Evolutionary conservation across 2,797 vertebrate species (phyloP).

Genomic region (Peromyscus eremicus): DNA sequence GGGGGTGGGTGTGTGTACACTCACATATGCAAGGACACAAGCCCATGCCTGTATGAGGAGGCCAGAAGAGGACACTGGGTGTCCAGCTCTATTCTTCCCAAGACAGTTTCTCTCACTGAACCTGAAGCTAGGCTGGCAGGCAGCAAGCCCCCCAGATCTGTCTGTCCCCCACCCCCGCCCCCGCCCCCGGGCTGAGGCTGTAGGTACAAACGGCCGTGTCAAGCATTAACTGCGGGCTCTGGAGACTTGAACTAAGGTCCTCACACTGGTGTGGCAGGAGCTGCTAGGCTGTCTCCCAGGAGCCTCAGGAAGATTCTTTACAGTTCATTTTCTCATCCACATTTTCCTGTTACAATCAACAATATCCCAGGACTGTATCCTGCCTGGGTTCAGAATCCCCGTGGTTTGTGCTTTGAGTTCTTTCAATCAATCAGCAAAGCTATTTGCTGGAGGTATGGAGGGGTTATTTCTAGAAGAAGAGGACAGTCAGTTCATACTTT

Average conservation of each 20-base stretch:
- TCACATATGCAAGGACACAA: not conserved
- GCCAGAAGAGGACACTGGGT: not conserved
- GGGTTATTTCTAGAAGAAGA: conserved; percentile 36
- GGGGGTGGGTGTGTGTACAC: no score
- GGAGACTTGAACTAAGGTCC: not conserved
- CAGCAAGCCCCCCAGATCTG: not conserved
- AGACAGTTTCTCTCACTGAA: not conserved
- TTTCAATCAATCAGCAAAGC: conserved; percentile 47
- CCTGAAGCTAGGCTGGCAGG: not conserved
- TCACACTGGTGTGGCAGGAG: not conserved
- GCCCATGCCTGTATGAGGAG: not conserved
- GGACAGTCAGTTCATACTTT: conserved; percentile 14
- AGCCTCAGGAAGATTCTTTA: not conserved
- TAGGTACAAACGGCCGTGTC: not conserved
- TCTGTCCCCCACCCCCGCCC: not conserved
- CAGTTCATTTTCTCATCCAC: not conserved
- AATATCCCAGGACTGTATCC: not conserved
- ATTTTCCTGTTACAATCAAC: conserved; percentile 41
- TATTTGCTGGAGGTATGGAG: not conserved
- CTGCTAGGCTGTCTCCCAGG: not conserved
- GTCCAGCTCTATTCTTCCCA: not conserved
- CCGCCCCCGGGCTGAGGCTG: not conserved
- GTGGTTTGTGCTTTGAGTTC: conserved; percentile 35
- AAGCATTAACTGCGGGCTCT: not conserved
- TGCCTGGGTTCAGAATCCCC: conserved; percentile 26